Base-by-base conservation (phyloP, 2,888 invertebrate genomes). In the Protophormia terraenovae region DNA sequence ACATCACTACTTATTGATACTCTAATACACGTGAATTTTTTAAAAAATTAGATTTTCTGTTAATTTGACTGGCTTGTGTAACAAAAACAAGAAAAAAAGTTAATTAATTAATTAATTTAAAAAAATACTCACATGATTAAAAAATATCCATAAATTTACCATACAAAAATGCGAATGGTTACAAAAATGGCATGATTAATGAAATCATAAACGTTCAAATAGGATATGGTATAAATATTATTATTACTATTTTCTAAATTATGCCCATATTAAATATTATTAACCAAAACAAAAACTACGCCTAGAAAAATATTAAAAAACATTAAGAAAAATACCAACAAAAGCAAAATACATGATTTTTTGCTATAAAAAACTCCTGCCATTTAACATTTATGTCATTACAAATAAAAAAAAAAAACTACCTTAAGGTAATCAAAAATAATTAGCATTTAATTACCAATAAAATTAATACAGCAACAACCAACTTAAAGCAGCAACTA, bases 361-460 rank as follows among this genome's bases (percentile, higher is more conserved):
- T 53, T 69, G 53, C 73, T 29, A 78, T 69, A 19, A 64, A 53
- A 64, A 64, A 55, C 16, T 22, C 41, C 10, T 19, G 35, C 35
- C 24, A 45, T 69, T 41, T 38, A 69, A 47, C 60, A 83, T 47
- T 38, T 7, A 41, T 73, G 24, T 22, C 69, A 75, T 71, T 77
- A 75, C 73, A 69, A 50, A 73, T 8, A 53, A 58, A 47, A 62
- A 35, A 66, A 19, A 24, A 14, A 35, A 71, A 45, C 12, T 35
- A 32, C n/a, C 14, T 27, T 67, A 35, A 78, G 58, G 47, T 75
- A 85, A 79, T 79, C 71, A 85, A 60, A 85, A 79, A 79, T 85
- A 82, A 85, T 85, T 82, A 77, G 71, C 82, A 79, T 85, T 85
- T 75, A 82, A 82, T 79, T 85, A 73, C 77, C 80, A 80, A 84